Evolutionary conservation across 2,797 vertebrate species (phyloP).

Genomic region (Selene dorsalis): DNA sequence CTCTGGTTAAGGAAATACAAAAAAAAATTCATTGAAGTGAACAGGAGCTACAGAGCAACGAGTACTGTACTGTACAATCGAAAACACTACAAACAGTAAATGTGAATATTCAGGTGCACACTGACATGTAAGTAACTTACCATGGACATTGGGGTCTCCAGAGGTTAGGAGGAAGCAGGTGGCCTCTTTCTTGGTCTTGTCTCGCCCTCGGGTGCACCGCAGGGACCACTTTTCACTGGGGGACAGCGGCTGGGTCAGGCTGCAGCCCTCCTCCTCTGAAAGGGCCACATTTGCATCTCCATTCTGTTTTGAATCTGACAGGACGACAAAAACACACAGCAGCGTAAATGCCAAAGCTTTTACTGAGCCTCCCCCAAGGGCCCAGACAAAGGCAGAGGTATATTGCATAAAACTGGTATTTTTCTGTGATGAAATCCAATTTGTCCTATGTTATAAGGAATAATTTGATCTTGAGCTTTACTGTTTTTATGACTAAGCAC

Average conservation of each 20-base stretch:
- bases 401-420: conserved; percentile 54
- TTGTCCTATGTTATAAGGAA: conserved; percentile 53
- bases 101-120: conserved; percentile 6
- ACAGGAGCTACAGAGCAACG: not conserved
- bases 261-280: conserved; percentile 91
- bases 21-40: not conserved
- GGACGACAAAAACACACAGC: conserved; percentile 57
- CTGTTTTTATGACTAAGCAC: conserved; percentile 47
- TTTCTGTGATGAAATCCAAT: conserved; percentile 69
- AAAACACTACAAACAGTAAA: not conserved
- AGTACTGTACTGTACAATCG: not conserved
- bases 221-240: conserved; percentile 88
- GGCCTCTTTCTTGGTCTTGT: conserved; percentile 91
- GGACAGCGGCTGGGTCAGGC: conserved; percentile 87
- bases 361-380: conserved; percentile 47
- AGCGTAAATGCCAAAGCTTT: conserved; percentile 78
- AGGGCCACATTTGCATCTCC: conserved; percentile 92
- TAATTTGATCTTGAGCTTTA: conserved; percentile 59
- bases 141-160: conserved; percentile 86
- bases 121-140: conserved; percentile 68
- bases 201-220: conserved; percentile 86
- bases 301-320: conserved; percentile 95
- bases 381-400: conserved; percentile 53
- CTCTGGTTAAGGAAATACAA: not conserved
- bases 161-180: conserved; percentile 92